Conservation (phyloP, 2,113 vertebrate species). For the cattle (Bos taurus) region ARS-UCD2.0 NC_037351.1:59273001-59273500, state of each 20-base stretch:
- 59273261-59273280: not conserved
- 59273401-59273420: not conserved
- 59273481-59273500: not conserved
- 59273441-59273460: not conserved
- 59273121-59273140: not conserved
- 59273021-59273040: not conserved
- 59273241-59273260: not conserved
- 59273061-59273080: not conserved
- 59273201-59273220: not conserved
- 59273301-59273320: not conserved
- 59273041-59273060: not conserved
- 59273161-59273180: not conserved
- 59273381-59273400: not conserved
- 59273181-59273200: not conserved
- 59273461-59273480: not conserved
- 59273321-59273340: not conserved
- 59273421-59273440: not conserved
- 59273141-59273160: not conserved
- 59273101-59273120: not conserved
- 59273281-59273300: not conserved
- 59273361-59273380: not conserved
- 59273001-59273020: not conserved
- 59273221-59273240: not conserved
- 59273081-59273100: not conserved
- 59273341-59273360: not conserved